Conservation (phyloP, 2,888 invertebrate species). For the Ectobius pallidus region DNA sequence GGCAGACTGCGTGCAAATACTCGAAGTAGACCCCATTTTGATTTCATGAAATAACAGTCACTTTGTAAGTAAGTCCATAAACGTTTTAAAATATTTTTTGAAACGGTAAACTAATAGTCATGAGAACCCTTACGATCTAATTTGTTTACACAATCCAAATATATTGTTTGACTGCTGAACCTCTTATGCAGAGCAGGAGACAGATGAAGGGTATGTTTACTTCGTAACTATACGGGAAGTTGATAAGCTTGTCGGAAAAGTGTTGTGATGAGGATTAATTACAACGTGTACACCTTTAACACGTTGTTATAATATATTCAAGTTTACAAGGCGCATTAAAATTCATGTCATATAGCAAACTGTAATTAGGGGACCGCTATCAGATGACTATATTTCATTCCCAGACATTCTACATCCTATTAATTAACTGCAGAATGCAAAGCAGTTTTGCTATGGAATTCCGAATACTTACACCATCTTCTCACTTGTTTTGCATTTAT, state of each 20-base stretch:
- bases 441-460: neutral
- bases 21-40: too few species aligned
- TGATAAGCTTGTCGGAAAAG: neutral
- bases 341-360: neutral
- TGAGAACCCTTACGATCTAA: too few species aligned
- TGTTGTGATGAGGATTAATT: neutral
- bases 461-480: neutral
- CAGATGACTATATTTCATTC: neutral
- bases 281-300: neutral
- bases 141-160: too few species aligned
- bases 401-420: neutral
- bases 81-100: too few species aligned
- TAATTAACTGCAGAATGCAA: neutral
- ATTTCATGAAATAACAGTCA: too few species aligned
- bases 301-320: neutral
- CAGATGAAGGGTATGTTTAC: neutral
- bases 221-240: neutral
- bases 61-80: too few species aligned
- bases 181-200: neutral
- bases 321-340: conserved; percentile 1
- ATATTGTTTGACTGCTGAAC: too few species aligned
- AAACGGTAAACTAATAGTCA: too few species aligned
- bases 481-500: too few species aligned
- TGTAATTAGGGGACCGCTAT: neutral
- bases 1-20: too few species aligned